These are phyloP conservation scores for Catharus minimus DNA, from an alignment of 2,113 vertebrate genomes.

Conservation along the genomic window DNA sequence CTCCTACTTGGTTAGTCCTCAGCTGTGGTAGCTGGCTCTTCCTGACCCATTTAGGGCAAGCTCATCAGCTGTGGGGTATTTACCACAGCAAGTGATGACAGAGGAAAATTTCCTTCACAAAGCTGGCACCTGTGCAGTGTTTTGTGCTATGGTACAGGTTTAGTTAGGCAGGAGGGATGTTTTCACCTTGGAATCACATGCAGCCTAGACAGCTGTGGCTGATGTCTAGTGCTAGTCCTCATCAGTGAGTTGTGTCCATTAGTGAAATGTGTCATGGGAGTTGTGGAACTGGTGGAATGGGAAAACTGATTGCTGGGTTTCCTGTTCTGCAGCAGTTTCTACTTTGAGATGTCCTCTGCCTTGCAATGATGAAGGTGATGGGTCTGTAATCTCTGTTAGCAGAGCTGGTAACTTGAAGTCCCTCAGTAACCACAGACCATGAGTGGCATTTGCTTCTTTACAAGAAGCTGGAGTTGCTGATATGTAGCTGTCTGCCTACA, in stretches of 20 bases:
- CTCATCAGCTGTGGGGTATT: rapidly evolving
- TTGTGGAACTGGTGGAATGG: background rate
- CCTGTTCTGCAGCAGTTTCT: background rate
- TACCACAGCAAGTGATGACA: background rate
- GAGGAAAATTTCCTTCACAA: background rate
- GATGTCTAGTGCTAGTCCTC: background rate
- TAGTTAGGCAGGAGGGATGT: background rate
- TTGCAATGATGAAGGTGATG: background rate
- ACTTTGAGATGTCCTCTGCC: background rate
- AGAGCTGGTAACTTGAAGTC: background rate
- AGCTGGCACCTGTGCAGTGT: rapidly evolving
- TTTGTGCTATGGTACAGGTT: background rate
- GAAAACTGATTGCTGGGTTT: background rate
- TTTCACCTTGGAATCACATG: background rate
- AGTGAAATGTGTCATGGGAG: background rate
- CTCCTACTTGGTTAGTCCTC: background rate
- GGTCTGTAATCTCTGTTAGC: background rate
- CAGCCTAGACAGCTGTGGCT: background rate
- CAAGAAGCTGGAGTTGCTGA: background rate
- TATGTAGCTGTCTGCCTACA: rapidly evolving
- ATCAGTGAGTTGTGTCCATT: rapidly evolving
- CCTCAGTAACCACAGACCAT: background rate
- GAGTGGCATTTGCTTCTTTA: background rate
- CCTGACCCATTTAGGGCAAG: background rate
- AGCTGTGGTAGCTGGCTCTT: background rate